Evolutionary conservation across 2,797 vertebrate species (phyloP).

Genomic region (Acanthurus leucopareius): DNA sequence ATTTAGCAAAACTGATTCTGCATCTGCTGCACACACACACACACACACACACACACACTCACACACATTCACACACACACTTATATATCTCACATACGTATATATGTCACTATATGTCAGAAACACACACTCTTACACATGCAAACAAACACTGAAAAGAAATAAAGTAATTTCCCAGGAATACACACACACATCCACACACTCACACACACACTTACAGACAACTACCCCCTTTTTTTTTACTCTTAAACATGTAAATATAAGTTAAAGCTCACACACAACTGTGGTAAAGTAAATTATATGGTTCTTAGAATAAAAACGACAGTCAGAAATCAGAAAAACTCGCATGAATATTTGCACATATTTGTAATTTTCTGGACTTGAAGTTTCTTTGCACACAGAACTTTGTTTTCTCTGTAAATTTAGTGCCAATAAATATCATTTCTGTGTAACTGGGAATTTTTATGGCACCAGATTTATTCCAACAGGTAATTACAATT

Average conservation of each 20-base stretch:
- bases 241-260: neutral
- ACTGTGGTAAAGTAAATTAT: neutral
- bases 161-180: neutral
- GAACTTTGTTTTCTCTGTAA: neutral
- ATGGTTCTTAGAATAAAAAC: neutral
- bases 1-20: constrained; percentile 30
- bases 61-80: neutral
- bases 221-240: neutral
- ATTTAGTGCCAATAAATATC: neutral
- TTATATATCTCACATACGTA: neutral
- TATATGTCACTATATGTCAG: neutral
- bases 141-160: neutral
- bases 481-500: neutral
- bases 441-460: neutral
- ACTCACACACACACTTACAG: neutral
- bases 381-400: neutral
- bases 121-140: neutral
- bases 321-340: too few relatives aligned
- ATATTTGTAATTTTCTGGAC: neutral
- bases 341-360: neutral
- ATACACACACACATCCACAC: neutral
- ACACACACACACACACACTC: neutral
- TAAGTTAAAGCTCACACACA: neutral
- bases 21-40: constrained; percentile 25
- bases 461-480: neutral